A percentile compares a stretch with the other conserved stretches of the same genome.
These are phyloP conservation scores for Rhadina sibilatrix DNA, from an alignment of 2,113 vertebrate genomes.

Conservation along the genomic window DNA sequence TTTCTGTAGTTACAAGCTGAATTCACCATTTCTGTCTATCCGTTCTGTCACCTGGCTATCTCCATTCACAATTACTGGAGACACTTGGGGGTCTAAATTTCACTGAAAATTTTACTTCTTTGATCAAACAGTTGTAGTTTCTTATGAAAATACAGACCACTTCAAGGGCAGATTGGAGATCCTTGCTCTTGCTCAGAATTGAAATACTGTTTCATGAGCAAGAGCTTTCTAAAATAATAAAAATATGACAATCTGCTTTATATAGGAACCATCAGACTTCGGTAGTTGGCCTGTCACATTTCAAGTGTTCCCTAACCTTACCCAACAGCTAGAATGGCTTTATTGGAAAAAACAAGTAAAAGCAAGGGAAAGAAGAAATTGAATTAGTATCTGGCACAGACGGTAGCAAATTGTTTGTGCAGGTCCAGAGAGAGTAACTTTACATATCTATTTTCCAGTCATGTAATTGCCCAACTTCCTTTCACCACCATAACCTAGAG, in stretches of 20 bases:
- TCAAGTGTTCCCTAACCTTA: not conserved
- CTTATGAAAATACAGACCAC: not conserved
- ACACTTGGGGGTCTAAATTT: not conserved
- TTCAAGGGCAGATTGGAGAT: not conserved
- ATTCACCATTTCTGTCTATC: not conserved
- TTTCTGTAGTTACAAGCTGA: not conserved
- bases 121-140: not conserved
- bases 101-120: not conserved
- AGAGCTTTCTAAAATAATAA: not conserved
- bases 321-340: not conserved
- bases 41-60: not conserved
- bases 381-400: not conserved
- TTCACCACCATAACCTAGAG: not conserved
- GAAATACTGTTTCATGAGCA: not conserved
- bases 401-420: not conserved
- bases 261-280: not conserved
- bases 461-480: not conserved
- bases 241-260: not conserved
- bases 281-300: not conserved
- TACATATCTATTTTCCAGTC: not conserved
- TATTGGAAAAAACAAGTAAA: constrained; percentile 6
- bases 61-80: not conserved
- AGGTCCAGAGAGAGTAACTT: not conserved
- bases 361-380: not conserved
- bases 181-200: not conserved